phyloP scores from a whole-genome alignment of 2,113 vertebrate species.

The Tympanuchus pallidicinctus region DNA sequence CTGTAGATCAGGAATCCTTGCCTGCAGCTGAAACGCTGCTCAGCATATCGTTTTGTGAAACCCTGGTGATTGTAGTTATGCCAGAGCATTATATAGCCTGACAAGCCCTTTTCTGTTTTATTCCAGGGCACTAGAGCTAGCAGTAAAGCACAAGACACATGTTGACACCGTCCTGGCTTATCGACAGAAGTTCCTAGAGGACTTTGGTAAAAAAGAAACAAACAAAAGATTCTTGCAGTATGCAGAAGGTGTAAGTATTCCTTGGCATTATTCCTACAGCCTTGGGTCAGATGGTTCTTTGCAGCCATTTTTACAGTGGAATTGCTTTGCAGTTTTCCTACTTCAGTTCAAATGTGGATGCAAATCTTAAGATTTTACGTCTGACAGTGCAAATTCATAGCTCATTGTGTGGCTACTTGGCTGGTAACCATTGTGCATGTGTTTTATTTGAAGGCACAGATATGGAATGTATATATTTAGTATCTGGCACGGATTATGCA shows the following conservation, averaged over 20 bases:
- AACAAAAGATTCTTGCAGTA: conserved; percentile 94
- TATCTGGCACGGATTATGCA: neutral
- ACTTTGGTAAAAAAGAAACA: conserved; percentile 91
- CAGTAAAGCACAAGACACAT: conserved; percentile 97
- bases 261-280: neutral
- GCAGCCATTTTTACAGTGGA: neutral
- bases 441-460: neutral
- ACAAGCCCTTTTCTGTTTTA: conserved; percentile 25
- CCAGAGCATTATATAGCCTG: conserved; percentile 12
- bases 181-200: conserved; percentile 89
- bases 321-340: neutral
- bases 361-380: neutral
- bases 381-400: neutral
- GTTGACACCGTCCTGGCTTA: conserved; percentile 97
- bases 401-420: neutral
- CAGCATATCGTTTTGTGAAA: neutral
- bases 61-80: neutral
- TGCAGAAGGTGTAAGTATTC: conserved; percentile 88
- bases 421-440: neutral
- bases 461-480: neutral
- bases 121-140: conserved; percentile 94
- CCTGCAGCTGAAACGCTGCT: neutral
- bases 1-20: neutral
- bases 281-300: neutral
- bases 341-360: neutral